A percentile compares a stretch with the other conserved stretches of the same genome.
phyloP scores from a whole-genome alignment of 1,140 invertebrate genomes.

The Lepidotrigona ventralis region DNA sequence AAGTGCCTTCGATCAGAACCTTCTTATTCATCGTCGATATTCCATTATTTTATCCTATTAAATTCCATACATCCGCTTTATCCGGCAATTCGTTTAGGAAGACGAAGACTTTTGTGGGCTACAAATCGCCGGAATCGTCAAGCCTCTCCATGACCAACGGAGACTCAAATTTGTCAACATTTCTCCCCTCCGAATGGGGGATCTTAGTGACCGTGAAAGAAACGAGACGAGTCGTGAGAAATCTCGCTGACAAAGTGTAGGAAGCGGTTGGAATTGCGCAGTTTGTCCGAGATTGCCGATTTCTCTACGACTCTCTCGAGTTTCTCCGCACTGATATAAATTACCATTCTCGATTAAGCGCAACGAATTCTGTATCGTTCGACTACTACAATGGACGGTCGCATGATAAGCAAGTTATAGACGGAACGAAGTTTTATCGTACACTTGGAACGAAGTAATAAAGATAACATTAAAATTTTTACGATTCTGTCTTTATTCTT shows the following conservation, averaged over 20 bases:
- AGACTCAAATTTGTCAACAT: conserved; percentile 38
- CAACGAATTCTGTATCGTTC: too few species aligned
- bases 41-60: background rate
- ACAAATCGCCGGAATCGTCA: conserved; percentile 9
- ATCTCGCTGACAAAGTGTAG: conserved; percentile 16
- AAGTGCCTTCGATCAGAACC: background rate
- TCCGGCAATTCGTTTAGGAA: background rate
- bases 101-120: background rate
- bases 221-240: conserved; percentile 33
- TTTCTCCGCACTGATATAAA: background rate
- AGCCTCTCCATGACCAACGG: background rate
- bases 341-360: too few species aligned
- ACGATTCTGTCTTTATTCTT: too few species aligned
- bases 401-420: too few species aligned
- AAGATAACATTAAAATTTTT: too few species aligned
- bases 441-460: too few species aligned
- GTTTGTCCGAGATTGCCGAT: background rate
- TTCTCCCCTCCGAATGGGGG: background rate
- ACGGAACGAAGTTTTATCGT: too few species aligned
- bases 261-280: background rate
- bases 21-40: background rate
- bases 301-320: background rate
- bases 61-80: background rate
- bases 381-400: too few species aligned
- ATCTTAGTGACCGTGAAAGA: conserved; percentile 24